Conservation (phyloP, 2,888 invertebrate species). For the Conistra vaccinii region DNA sequence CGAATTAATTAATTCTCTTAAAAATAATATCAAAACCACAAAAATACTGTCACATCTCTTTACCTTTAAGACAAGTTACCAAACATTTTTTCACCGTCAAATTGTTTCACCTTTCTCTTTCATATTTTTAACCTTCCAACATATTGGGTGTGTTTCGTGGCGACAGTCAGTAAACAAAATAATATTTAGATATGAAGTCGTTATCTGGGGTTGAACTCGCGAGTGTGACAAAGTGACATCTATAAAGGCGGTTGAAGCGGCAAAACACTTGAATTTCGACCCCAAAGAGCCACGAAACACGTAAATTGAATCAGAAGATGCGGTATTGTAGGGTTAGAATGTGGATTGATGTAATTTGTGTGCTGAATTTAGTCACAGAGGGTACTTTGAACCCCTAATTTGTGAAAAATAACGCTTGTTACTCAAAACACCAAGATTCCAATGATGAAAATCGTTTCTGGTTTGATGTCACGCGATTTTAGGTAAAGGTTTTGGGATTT, state of each 20-base stretch:
- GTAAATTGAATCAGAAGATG: constrained; percentile 65
- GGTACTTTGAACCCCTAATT: not conserved
- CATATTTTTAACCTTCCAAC: constrained; percentile 32
- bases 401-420: not conserved
- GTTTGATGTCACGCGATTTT: not conserved
- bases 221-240: constrained; percentile 86
- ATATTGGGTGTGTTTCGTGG: constrained; percentile 60
- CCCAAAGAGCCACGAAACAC: constrained; percentile 75
- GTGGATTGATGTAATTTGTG: constrained; percentile 21
- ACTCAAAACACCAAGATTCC: not conserved
- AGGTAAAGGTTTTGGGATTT: not conserved
- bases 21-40: not conserved
- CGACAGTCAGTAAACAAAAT: constrained; percentile 71
- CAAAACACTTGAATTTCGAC: constrained; percentile 82
- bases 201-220: constrained; percentile 80
- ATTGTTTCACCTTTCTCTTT: not conserved
- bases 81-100: not conserved
- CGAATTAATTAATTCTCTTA: not conserved
- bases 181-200: constrained; percentile 79
- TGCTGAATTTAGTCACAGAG: not conserved
- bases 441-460: not conserved
- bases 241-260: constrained; percentile 83
- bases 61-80: not conserved
- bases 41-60: not conserved
- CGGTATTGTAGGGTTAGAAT: constrained; percentile 49